These are phyloP conservation scores for Hemicrepidius hirtus DNA, from an alignment of 2,888 invertebrate species.

Conservation along the genomic window DNA sequence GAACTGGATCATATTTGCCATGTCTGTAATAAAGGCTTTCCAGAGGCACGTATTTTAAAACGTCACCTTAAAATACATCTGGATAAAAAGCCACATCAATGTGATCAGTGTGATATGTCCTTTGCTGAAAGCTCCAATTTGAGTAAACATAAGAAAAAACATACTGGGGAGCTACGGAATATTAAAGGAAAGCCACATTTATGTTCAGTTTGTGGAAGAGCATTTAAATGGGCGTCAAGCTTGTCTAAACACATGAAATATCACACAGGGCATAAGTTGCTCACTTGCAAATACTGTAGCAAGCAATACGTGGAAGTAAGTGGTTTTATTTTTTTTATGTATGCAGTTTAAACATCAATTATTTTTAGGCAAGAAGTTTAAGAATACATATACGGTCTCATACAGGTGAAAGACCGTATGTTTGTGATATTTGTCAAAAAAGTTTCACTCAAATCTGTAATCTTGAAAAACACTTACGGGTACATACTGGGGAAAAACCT, in stretches of 20 bases:
- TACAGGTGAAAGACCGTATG: slow-evolving; percentile 71
- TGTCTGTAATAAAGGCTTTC: slow-evolving; percentile 70
- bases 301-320: slow-evolving; percentile 73
- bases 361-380: slow-evolving; percentile 68
- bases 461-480: slow-evolving; percentile 71
- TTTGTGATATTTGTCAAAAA: slow-evolving; percentile 69
- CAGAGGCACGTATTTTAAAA: slow-evolving; percentile 70
- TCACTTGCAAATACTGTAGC: slow-evolving; percentile 71
- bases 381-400: slow-evolving; percentile 71
- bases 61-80: slow-evolving; percentile 73
- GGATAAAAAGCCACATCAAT: slow-evolving; percentile 72
- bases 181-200: slow-evolving; percentile 71
- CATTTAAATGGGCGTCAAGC: slow-evolving; percentile 74
- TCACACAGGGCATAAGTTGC: slow-evolving; percentile 73
- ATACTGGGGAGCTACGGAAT: slow-evolving; percentile 72
- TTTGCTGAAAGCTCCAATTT: slow-evolving; percentile 74
- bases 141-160: slow-evolving; percentile 73
- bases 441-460: slow-evolving; percentile 71
- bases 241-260: slow-evolving; percentile 74
- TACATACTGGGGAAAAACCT: slow-evolving; percentile 72
- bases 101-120: slow-evolving; percentile 72
- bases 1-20: slow-evolving; percentile 68
- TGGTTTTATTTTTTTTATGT: slow-evolving; percentile 47
- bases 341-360: neutral
- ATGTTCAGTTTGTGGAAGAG: slow-evolving; percentile 72